phyloP scores from a whole-genome alignment of 2,797 vertebrate species.

The Acridotheres tristis region DNA sequence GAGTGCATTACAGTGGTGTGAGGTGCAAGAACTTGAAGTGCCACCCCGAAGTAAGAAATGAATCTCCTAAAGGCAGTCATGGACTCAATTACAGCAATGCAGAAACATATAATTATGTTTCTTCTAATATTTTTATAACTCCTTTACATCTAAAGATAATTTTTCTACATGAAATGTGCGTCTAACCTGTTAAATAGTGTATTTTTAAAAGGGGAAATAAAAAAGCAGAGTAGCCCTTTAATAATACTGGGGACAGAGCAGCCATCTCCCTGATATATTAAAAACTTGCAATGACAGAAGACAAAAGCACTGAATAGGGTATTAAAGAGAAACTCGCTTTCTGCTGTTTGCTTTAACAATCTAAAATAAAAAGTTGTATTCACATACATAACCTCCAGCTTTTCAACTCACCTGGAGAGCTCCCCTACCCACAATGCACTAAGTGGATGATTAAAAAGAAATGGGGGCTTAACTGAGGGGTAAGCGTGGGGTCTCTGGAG shows the following conservation, averaged over 20 bases:
- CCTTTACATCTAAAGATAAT: neutral
- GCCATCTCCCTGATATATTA: neutral
- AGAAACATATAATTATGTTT: neutral
- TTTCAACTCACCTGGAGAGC: constrained; percentile 91
- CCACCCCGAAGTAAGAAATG: neutral
- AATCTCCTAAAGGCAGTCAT: neutral
- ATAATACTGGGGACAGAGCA: neutral
- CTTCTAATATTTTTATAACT: neutral
- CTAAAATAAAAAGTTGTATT: constrained; percentile 58
- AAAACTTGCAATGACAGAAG: neutral
- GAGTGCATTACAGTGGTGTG: neutral
- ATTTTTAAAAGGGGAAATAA: neutral
- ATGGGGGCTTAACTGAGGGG: constrained; percentile 96
- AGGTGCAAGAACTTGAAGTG: neutral
- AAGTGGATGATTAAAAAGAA: constrained; percentile 99
- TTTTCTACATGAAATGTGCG: neutral
- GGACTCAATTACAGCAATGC: neutral
- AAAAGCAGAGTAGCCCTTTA: neutral
- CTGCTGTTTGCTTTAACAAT: constrained; percentile 58
- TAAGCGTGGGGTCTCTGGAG: constrained; percentile 92
- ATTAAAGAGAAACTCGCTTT: constrained; percentile 14
- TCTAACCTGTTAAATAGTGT: neutral
- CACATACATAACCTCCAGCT: constrained; percentile 76
- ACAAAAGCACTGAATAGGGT: neutral
- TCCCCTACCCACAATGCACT: constrained; percentile 93